phyloP scores from a whole-genome alignment of 2,113 vertebrate genomes.

The Anguilla japonica region DNA sequence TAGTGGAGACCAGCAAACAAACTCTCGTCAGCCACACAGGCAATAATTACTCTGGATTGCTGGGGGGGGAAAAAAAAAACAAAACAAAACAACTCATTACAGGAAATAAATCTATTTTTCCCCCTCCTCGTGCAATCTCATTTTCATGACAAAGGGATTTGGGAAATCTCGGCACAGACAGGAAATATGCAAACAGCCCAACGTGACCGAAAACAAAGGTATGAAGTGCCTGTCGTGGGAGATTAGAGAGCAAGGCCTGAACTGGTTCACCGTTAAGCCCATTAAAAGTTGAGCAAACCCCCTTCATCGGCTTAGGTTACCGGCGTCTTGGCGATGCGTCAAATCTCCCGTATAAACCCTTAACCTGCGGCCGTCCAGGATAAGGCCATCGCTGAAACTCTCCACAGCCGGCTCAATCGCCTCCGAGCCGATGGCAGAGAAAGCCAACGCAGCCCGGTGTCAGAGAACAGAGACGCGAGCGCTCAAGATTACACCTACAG shows the following conservation, averaged over 20 bases:
- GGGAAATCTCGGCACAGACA: not conserved
- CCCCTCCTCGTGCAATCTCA: not conserved
- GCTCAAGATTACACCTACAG: too few species aligned
- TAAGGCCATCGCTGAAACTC: too few species aligned
- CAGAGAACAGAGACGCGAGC: too few species aligned
- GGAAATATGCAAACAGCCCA: not conserved
- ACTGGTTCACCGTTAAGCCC: slow-evolving; percentile 17
- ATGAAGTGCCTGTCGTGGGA: not conserved
- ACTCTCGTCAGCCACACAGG: not conserved
- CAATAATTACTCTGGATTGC: not conserved
- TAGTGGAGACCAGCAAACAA: not conserved
- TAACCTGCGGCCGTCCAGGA: not conserved
- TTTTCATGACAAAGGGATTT: not conserved
- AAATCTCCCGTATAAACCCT: not conserved
- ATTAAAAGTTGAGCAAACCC: slow-evolving; percentile 6
- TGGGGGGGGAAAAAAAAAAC: not conserved
- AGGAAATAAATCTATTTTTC: not conserved
- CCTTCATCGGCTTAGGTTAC: not conserved
- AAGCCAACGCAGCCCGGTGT: too few species aligned
- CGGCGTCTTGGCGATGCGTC: not conserved
- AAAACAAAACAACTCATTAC: not conserved
- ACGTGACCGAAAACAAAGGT: not conserved
- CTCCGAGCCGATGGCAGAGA: too few species aligned
- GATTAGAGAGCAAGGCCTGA: not conserved
- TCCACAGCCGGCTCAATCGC: too few species aligned